phyloP scores from a whole-genome alignment of 2,113 vertebrate genomes.

The Carassius auratus region DNA sequence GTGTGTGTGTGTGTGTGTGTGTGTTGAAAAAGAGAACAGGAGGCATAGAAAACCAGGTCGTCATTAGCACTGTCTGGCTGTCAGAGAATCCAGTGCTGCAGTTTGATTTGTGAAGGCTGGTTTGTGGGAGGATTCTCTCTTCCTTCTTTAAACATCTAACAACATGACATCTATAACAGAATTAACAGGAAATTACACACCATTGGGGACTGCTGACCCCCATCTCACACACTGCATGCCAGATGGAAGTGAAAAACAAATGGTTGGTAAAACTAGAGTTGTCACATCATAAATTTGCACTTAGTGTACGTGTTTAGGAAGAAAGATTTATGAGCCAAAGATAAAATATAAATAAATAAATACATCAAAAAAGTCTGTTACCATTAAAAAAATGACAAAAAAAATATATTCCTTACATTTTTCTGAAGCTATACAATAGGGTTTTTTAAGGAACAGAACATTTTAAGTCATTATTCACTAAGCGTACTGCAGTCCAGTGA shows the following conservation, averaged over 20 bases:
- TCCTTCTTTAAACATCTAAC: not conserved
- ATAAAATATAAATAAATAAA: constrained; percentile 84
- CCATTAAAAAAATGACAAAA: constrained; percentile 67
- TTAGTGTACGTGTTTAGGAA: not conserved
- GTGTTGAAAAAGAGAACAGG: constrained; percentile 44
- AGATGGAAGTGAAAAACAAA: constrained; percentile 1
- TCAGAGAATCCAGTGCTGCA: constrained; percentile 49
- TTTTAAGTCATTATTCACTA: not conserved
- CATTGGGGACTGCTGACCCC: not conserved
- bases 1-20: constrained; percentile 17
- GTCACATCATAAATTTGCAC: not conserved
- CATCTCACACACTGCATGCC: not conserved
- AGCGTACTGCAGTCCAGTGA: not conserved
- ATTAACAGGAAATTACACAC: not conserved
- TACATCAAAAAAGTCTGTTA: constrained; percentile 75
- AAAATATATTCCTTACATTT: too few relatives aligned
- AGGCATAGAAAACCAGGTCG: constrained; percentile 54
- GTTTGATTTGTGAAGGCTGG: constrained; percentile 45
- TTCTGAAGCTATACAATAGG: not conserved
- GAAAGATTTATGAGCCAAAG: not conserved
- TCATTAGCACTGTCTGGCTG: constrained; percentile 57
- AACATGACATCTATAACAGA: not conserved
- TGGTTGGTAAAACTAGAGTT: not conserved
- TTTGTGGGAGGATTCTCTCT: constrained; percentile 36
- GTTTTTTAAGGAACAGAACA: too few relatives aligned